phyloP scores from a whole-genome alignment of 2,113 vertebrate species.

The Australoheros scitulus region DNA sequence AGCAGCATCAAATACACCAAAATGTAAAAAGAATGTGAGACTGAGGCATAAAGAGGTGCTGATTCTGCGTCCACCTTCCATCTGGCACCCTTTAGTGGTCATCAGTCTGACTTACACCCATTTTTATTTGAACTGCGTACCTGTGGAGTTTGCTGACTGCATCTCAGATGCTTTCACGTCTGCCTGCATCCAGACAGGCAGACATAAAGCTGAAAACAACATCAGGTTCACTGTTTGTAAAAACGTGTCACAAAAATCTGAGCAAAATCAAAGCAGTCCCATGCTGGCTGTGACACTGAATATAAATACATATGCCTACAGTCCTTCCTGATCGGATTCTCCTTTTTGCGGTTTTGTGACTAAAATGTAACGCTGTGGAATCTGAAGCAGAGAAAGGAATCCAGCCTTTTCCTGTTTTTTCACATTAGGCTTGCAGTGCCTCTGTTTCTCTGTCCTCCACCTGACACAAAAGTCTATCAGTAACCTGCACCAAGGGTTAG shows the following conservation, averaged over 20 bases:
- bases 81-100: not conserved
- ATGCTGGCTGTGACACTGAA: not conserved
- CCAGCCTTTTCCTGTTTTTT: constrained; percentile 11
- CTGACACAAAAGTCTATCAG: constrained; percentile 58
- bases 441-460: constrained; percentile 38
- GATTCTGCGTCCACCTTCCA: not conserved
- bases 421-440: constrained; percentile 20
- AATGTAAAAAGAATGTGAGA: too few relatives aligned
- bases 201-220: not conserved
- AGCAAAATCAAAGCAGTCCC: not conserved
- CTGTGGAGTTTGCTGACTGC: not conserved
- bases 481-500: constrained; percentile 48
- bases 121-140: not conserved
- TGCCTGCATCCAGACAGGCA: not conserved
- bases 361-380: not conserved
- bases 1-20: too few relatives aligned
- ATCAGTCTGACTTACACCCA: not conserved
- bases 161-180: not conserved
- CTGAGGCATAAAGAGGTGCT: not conserved
- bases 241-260: not conserved
- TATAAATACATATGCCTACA: not conserved
- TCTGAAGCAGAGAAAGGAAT: not conserved
- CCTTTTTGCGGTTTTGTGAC: not conserved
- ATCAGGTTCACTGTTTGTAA: not conserved
- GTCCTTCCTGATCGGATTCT: not conserved